Conservation (phyloP, 2,888 invertebrate species). For the Catonia carolina region DNA sequence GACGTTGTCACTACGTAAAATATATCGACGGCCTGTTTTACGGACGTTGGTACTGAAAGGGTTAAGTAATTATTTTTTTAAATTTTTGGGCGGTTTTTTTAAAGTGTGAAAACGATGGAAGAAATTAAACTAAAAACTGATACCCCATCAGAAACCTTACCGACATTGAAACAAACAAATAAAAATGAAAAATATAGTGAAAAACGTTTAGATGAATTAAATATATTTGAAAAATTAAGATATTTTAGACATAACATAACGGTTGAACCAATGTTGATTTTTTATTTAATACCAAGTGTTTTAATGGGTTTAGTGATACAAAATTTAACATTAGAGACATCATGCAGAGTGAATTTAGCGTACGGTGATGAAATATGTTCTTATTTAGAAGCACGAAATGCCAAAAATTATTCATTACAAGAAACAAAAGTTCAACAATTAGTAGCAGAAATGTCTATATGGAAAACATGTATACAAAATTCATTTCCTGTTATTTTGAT, state of each 20-base stretch:
- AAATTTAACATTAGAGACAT: slow-evolving; percentile 77
- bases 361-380: slow-evolving; percentile 66
- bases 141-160: too few species aligned
- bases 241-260: slow-evolving; percentile 53
- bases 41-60: too few species aligned
- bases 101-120: too few species aligned
- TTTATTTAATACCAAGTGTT: slow-evolving; percentile 52
- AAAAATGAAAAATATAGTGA: slow-evolving; percentile 27
- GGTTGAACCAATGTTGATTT: slow-evolving; percentile 57
- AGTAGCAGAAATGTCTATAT: slow-evolving; percentile 47
- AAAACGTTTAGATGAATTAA: slow-evolving; percentile 40
- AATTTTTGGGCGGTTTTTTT: too few species aligned
- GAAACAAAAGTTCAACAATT: slow-evolving; percentile 49
- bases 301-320: slow-evolving; percentile 62
- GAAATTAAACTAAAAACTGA: too few species aligned
- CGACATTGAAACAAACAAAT: neutral
- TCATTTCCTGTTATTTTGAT: slow-evolving; percentile 50
- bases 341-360: slow-evolving; percentile 70
- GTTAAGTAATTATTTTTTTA: too few species aligned
- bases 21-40: too few species aligned
- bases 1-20: too few species aligned
- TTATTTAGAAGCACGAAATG: slow-evolving; percentile 64
- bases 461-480: slow-evolving; percentile 51
- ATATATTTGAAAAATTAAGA: slow-evolving; percentile 45
- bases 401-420: slow-evolving; percentile 53